Evolutionary conservation across 2,113 vertebrate genomes (phyloP).

Genomic region (Lethenteron reissneri): DNA sequence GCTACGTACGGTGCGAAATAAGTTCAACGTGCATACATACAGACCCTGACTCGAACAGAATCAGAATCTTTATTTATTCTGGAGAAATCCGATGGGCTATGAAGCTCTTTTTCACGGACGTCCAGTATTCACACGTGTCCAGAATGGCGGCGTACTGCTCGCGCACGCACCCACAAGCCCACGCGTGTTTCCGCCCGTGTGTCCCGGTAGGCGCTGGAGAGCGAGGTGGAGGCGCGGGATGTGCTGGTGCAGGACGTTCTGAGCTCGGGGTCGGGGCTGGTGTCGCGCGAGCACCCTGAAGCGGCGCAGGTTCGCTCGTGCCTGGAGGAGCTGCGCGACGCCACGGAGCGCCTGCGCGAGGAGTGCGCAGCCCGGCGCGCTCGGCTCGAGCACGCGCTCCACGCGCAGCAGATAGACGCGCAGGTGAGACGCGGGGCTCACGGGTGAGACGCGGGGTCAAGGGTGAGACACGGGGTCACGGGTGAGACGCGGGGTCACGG

Average conservation of each 20-base stretch:
- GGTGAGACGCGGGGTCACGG: no score
- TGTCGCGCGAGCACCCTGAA: conserved; percentile 33
- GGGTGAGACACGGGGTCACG: no score
- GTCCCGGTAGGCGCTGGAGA: conserved; percentile 31
- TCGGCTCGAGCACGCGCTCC: conserved; percentile 31
- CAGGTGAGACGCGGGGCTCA: conserved; percentile 27
- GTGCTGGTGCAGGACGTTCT: conserved; percentile 35
- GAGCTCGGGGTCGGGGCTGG: conserved; percentile 36
- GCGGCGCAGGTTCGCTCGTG: conserved; percentile 28
- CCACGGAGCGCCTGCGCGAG: conserved; percentile 24
- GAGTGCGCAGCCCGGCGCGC: conserved; percentile 24
- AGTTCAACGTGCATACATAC: no score
- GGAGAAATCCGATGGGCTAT: no score
- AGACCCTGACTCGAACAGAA: no score
- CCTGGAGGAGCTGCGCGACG: conserved; percentile 30
- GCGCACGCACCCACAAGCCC: no score
- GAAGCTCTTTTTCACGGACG: no score
- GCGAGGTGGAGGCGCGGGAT: conserved; percentile 35
- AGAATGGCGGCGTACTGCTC: no score
- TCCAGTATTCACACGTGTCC: no score
- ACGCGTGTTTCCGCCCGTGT: not conserved
- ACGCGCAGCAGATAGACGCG: conserved; percentile 34
- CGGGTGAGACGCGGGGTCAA: no score
- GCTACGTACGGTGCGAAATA: no score
- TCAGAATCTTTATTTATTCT: no score